Evolutionary conservation across 1,140 invertebrate species (phyloP).

Genomic region (Coenobita brevimanus): DNA sequence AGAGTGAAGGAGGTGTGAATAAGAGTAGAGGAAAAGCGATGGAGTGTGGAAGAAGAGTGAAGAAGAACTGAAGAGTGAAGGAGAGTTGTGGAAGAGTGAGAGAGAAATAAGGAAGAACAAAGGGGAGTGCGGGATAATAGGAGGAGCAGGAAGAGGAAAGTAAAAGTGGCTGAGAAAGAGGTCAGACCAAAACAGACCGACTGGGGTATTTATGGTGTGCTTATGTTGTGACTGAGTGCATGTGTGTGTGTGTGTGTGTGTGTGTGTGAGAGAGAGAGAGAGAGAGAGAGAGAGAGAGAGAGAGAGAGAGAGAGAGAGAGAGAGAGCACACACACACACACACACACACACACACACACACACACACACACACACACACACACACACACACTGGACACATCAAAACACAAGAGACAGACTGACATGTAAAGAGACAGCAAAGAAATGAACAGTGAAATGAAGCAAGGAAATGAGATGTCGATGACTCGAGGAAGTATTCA

Average conservation of each 20-base stretch:
- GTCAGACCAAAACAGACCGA: too few relatives aligned
- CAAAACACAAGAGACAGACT: background rate
- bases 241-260: too few relatives aligned
- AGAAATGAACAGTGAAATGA: too few relatives aligned
- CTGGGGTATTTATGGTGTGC: too few relatives aligned
- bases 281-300: background rate
- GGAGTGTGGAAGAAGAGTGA: background rate
- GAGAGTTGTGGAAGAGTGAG: background rate
- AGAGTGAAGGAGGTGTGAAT: background rate
- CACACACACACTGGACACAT: background rate
- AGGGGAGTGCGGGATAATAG: background rate
- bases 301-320: conserved; percentile 1
- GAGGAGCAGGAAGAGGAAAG: background rate
- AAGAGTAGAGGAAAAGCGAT: background rate
- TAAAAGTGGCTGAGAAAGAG: too few relatives aligned
- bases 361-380: background rate
- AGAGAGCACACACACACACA: background rate
- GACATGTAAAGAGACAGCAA: background rate
- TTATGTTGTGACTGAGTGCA: too few relatives aligned
- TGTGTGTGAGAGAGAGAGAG: conserved; percentile 12
- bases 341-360: background rate
- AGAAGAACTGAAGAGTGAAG: background rate
- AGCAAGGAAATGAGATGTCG: too few relatives aligned
- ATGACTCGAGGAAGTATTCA: too few relatives aligned
- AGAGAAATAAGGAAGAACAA: background rate